These are phyloP conservation scores for Antheraea yamamai DNA, from an alignment of 2,888 invertebrate species.

Conservation along the genomic window DNA sequence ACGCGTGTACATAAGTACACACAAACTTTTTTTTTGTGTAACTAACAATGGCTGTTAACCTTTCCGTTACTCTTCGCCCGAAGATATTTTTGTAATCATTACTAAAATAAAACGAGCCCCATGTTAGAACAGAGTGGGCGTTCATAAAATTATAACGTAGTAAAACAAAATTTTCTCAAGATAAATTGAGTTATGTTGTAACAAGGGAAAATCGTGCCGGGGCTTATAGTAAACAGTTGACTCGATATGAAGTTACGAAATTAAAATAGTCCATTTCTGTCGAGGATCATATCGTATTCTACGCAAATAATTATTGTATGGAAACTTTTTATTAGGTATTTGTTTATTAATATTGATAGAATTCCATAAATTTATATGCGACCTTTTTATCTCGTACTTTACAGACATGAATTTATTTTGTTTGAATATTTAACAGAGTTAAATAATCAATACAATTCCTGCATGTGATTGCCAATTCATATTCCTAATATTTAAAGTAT, in stretches of 20 bases:
- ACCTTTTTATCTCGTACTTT: neutral
- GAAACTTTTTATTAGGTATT: neutral
- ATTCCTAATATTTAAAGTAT: neutral
- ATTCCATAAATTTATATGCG: neutral
- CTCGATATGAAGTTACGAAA: conserved; percentile 8
- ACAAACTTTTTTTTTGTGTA: neutral
- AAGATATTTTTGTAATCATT: neutral
- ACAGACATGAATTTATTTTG: neutral
- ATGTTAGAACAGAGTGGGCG: neutral
- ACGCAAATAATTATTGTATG: neutral
- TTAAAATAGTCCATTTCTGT: conserved; percentile 11
- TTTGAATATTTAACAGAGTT: neutral
- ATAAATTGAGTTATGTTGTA: conserved; percentile 19
- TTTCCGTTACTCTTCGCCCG: neutral
- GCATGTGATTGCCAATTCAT: neutral
- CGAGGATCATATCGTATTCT: neutral
- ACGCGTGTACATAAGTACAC: too few relatives aligned
- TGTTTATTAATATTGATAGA: neutral
- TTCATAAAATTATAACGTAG: conserved; percentile 3
- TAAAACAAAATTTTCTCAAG: conserved; percentile 14
- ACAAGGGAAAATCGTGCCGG: conserved; percentile 13
- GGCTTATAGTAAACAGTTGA: conserved; percentile 10
- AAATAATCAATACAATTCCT: neutral
- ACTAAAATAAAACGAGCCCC: neutral
- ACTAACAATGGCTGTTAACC: neutral